Conservation (phyloP, 2,113 vertebrate species). For the Planiliza haematocheilus region DNA sequence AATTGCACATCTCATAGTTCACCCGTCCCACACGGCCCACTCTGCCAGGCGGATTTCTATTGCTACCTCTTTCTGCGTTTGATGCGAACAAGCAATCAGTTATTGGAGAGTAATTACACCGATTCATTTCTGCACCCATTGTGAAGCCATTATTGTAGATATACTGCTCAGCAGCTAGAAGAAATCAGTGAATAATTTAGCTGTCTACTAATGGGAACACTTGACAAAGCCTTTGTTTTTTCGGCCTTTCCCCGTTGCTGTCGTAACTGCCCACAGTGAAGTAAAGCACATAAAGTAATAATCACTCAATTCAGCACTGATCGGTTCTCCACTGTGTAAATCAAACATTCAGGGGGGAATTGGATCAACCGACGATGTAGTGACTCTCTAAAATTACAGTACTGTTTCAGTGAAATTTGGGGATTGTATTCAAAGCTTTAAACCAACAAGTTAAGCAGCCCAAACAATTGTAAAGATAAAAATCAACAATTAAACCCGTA, state of each 20-base stretch:
- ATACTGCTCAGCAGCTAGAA: conserved; percentile 35
- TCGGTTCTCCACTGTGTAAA: not conserved
- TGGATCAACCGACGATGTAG: conserved; percentile 6
- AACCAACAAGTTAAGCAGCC: not conserved
- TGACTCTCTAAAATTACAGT: not conserved
- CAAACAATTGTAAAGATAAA: not conserved
- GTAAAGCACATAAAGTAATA: conserved; percentile 11
- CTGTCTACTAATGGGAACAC: conserved; percentile 32
- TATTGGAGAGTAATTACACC: conserved; percentile 57
- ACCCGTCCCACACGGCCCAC: conserved; percentile 7
- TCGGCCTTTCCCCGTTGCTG: conserved; percentile 1
- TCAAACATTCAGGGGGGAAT: conserved; percentile 14
- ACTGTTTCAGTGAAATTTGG: not conserved
- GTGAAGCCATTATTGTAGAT: conserved; percentile 48
- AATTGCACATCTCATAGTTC: conserved; percentile 51
- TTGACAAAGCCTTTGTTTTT: conserved; percentile 26
- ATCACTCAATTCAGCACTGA: conserved; percentile 18
- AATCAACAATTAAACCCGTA: not conserved
- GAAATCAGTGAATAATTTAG: conserved; percentile 53
- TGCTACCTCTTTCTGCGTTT: conserved; percentile 37
- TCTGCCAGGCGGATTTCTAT: conserved; percentile 12
- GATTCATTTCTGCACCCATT: conserved; percentile 54
- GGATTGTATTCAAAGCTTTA: conserved; percentile 11
- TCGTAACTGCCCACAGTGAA: not conserved
- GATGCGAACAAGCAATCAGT: conserved; percentile 58